Conservation (phyloP, 2,113 vertebrate genomes). For the Morone saxatilis region DNA sequence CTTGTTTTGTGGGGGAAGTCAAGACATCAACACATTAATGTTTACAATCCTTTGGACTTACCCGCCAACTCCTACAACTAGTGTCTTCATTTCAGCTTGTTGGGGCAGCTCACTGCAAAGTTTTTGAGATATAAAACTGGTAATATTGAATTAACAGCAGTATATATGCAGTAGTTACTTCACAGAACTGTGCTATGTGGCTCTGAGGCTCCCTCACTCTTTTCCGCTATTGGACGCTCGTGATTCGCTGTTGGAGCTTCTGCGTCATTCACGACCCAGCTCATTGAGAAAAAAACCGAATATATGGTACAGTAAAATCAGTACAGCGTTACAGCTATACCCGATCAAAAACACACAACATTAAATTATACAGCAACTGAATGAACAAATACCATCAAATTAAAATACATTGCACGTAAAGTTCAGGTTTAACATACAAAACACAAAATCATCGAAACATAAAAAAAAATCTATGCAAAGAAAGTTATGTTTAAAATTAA, state of each 20-base stretch:
- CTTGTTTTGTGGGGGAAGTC: not conserved
- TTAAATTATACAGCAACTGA: no score
- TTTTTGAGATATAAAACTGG: not conserved
- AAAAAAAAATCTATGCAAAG: not conserved
- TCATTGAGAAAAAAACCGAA: conserved; percentile 8
- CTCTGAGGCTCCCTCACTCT: not conserved
- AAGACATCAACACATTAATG: not conserved
- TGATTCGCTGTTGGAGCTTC: conserved; percentile 47
- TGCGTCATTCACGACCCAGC: conserved; percentile 43
- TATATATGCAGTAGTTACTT: not conserved
- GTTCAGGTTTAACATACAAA: not conserved
- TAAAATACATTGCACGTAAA: not conserved
- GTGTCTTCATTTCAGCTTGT: conserved; percentile 83
- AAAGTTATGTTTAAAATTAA: not conserved
- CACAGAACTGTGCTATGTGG: not conserved
- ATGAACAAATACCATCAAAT: no score
- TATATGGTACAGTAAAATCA: not conserved
- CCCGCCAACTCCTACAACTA: conserved; percentile 93
- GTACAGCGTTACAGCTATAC: no score
- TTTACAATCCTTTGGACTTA: conserved; percentile 78
- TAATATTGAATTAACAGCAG: not conserved
- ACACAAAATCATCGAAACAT: not conserved
- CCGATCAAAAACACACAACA: not conserved
- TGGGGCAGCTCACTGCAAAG: not conserved
- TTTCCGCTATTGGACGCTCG: conserved; percentile 27